These are phyloP conservation scores for Leptinotarsa texana DNA, from an alignment of 1,140 invertebrate species.

Conservation along the genomic window DNA sequence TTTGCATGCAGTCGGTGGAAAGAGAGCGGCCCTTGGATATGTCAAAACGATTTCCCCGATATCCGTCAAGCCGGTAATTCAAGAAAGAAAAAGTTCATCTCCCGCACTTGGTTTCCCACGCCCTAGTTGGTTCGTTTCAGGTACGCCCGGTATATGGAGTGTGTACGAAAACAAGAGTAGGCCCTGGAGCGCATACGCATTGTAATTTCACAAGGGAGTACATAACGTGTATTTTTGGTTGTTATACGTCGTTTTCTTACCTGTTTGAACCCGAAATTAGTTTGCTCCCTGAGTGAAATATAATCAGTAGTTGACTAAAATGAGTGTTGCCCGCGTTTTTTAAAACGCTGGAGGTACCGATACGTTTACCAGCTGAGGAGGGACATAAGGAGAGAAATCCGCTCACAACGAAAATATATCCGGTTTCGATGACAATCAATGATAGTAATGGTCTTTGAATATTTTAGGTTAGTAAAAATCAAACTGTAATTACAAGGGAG, in stretches of 20 bases:
- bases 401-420: too few species aligned
- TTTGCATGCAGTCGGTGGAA: neutral
- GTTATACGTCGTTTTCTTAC: neutral
- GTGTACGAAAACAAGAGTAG: slow-evolving; percentile 7
- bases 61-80: neutral
- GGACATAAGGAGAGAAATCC: too few species aligned
- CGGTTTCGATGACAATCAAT: too few species aligned
- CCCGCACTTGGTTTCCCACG: neutral
- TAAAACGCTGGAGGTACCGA: neutral
- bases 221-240: neutral
- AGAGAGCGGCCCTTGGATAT: neutral
- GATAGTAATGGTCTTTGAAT: too few species aligned
- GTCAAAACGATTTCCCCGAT: neutral
- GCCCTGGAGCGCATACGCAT: neutral
- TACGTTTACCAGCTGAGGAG: too few species aligned
- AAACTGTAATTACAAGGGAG: too few species aligned
- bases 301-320: neutral
- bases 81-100: neutral
- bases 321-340: neutral
- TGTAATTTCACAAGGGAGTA: neutral
- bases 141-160: neutral
- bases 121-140: neutral
- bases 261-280: neutral
- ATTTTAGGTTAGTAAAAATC: too few species aligned
- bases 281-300: neutral